Conservation (phyloP, 2,113 vertebrate genomes). For the Rhynchopsitta pachyrhyncha region DNA sequence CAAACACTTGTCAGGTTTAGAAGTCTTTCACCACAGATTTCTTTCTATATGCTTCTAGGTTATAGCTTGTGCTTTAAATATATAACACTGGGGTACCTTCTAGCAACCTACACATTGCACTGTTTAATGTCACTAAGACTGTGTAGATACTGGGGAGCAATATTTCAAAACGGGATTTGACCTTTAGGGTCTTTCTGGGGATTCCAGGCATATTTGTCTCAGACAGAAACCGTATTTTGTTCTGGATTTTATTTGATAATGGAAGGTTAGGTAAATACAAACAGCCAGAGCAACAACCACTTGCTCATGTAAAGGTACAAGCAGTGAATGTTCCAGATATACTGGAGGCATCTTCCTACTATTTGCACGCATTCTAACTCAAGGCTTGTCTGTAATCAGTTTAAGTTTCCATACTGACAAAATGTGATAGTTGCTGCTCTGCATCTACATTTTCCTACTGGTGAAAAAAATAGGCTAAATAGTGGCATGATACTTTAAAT, state of each 20-base stretch:
- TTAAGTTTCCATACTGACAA: not conserved
- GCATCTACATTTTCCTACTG: not conserved
- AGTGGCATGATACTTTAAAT: not conserved
- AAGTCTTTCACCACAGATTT: not conserved
- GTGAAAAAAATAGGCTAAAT: not conserved
- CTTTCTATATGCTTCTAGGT: not conserved
- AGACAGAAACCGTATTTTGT: conserved; percentile 15
- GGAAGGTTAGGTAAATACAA: conserved; percentile 45
- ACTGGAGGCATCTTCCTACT: not conserved
- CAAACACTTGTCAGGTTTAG: not conserved
- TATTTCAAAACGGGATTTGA: conserved; percentile 33
- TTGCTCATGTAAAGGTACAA: not conserved
- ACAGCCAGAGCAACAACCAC: not conserved
- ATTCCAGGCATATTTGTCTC: conserved; percentile 38
- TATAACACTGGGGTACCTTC: not conserved
- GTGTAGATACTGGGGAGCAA: not conserved
- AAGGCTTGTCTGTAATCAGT: not conserved
- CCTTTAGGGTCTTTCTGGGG: conserved; percentile 41
- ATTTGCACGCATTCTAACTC: not conserved
- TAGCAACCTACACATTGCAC: not conserved
- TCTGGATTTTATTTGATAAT: conserved; percentile 44
- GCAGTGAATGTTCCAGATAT: accelerated
- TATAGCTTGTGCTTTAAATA: not conserved
- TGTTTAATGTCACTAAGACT: conserved; percentile 46
- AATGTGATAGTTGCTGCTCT: not conserved